Percentiles rank a stretch among this genome's conserved stretches.
Conservation (phyloP, 1,140 invertebrate genomes). For the Listronotus bonariensis region DNA sequence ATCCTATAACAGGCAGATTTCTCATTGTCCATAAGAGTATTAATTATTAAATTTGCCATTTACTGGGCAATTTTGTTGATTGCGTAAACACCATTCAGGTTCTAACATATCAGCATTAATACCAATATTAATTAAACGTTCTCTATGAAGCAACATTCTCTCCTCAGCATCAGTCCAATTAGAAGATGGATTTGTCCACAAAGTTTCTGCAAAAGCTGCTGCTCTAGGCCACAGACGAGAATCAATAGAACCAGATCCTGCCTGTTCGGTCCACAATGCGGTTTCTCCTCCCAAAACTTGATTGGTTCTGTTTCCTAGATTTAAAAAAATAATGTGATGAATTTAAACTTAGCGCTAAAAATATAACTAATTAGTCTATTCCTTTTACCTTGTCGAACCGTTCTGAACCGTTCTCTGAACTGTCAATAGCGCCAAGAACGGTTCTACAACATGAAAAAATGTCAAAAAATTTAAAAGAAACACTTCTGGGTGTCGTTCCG, state of each 20-base stretch:
- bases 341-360: too few species aligned
- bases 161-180: slow-evolving; percentile 67
- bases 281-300: slow-evolving; percentile 69
- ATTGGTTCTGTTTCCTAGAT: slow-evolving; percentile 21
- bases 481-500: too few species aligned
- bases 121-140: slow-evolving; percentile 69
- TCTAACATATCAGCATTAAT: slow-evolving; percentile 70
- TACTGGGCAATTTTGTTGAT: slow-evolving; percentile 68
- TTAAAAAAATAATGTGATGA: too few species aligned
- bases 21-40: too few species aligned
- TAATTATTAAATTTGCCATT: slow-evolving; percentile 30
- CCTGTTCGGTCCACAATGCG: slow-evolving; percentile 79
- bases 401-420: too few species aligned
- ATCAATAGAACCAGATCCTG: slow-evolving; percentile 67
- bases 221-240: slow-evolving; percentile 75
- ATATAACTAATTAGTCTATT: too few species aligned
- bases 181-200: slow-evolving; percentile 71
- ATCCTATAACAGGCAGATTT: too few species aligned
- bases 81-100: slow-evolving; percentile 80
- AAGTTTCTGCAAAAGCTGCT: slow-evolving; percentile 76
- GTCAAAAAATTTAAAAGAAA: too few species aligned
- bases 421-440: too few species aligned
- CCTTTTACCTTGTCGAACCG: too few species aligned
- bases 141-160: slow-evolving; percentile 69
- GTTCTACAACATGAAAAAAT: too few species aligned